Evolutionary conservation across 2,797 vertebrate species (phyloP).

Genomic region (Phalanger gymnotis): DNA sequence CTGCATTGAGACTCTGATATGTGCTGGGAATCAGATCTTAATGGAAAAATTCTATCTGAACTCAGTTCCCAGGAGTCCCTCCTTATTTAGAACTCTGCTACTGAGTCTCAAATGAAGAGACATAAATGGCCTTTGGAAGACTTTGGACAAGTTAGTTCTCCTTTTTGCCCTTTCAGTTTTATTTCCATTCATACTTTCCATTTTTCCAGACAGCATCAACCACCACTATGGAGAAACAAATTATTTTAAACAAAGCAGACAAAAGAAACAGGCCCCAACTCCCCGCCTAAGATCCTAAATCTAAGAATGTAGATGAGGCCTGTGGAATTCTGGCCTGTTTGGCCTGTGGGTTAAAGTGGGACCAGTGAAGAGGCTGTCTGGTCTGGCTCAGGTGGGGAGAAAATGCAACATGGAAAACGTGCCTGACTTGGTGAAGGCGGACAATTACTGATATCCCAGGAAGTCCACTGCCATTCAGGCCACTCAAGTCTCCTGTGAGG

Average conservation of each 20-base stretch:
- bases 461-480: neutral
- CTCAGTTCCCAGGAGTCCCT: neutral
- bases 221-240: slow-evolving; percentile 58
- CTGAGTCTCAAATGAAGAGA: neutral
- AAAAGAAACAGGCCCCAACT: neutral
- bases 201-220: slow-evolving; percentile 45
- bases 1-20: neutral
- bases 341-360: slow-evolving; percentile 45
- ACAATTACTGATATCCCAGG: neutral
- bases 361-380: slow-evolving; percentile 63
- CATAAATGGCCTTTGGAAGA: neutral
- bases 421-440: slow-evolving; percentile 31
- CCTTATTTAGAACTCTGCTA: neutral
- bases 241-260: slow-evolving; percentile 58
- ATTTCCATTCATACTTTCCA: neutral
- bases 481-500: neutral
- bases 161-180: neutral
- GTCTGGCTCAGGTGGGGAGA: slow-evolving; percentile 58
- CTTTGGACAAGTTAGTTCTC: neutral
- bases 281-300: slow-evolving; percentile 48
- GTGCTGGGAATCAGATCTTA: neutral
- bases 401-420: slow-evolving; percentile 64
- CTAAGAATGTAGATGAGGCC: slow-evolving; percentile 32
- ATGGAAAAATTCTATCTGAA: neutral
- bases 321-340: slow-evolving; percentile 65